These are phyloP conservation scores for Pseudonaja textilis DNA, from an alignment of 2,113 vertebrate species.

Conservation along the genomic window DNA sequence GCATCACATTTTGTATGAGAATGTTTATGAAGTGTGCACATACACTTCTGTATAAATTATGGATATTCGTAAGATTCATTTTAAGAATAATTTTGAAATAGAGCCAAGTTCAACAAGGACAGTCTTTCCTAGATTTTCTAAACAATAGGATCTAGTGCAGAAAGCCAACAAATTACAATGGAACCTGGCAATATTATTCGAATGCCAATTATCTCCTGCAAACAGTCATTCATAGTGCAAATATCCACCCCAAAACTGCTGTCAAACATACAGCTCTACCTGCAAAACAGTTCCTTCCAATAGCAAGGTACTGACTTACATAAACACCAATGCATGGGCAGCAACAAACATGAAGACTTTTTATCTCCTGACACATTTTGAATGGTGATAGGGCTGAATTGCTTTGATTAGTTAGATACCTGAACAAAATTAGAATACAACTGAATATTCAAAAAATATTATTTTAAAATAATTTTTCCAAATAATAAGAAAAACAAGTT, in stretches of 20 bases:
- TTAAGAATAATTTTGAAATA: neutral
- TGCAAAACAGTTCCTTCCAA: neutral
- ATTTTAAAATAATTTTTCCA: neutral
- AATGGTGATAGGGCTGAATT: neutral
- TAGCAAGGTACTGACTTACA: neutral
- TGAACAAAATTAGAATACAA: neutral
- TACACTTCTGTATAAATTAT: neutral
- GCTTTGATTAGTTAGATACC: neutral
- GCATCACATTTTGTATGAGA: neutral
- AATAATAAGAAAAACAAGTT: neutral
- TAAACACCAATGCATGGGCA: neutral
- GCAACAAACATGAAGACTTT: neutral
- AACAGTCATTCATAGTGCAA: neutral
- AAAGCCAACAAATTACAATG: neutral
- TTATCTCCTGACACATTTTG: neutral
- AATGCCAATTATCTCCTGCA: neutral
- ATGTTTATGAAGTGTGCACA: neutral
- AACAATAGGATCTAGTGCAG: neutral
- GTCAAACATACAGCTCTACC: neutral
- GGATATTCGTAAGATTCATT: neutral
- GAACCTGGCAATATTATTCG: neutral
- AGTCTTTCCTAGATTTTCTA: neutral
- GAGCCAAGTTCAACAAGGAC: neutral
- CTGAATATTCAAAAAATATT: neutral
- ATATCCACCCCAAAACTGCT: neutral